phyloP scores from a whole-genome alignment of 2,888 invertebrate genomes.

The Hyppa rectilinea region DNA sequence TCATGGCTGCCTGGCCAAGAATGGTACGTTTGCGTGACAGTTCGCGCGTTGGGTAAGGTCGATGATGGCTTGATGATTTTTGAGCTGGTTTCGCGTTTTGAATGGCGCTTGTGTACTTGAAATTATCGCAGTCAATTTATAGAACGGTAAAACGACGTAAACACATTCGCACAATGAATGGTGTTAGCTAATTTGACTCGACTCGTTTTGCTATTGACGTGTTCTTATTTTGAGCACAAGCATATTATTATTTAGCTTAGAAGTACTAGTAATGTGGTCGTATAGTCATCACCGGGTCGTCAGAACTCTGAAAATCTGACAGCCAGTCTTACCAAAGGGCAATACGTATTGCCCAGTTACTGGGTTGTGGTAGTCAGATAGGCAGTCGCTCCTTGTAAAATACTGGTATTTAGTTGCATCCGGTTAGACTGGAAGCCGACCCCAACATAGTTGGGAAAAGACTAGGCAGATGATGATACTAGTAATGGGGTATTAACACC shows the following conservation, averaged over 20 bases:
- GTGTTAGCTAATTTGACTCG: too few relatives aligned
- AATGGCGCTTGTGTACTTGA: background rate
- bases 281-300: too few relatives aligned
- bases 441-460: too few relatives aligned
- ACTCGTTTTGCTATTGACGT: background rate
- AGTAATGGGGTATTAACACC: too few relatives aligned
- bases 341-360: too few relatives aligned
- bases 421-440: too few relatives aligned
- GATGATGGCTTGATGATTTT: constrained; percentile 63
- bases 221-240: background rate
- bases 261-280: background rate
- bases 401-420: too few relatives aligned
- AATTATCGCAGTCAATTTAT: background rate
- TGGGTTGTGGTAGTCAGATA: too few relatives aligned
- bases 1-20: constrained; percentile 73
- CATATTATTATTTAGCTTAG: background rate
- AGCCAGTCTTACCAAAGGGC: too few relatives aligned
- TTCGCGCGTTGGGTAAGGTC: constrained; percentile 73
- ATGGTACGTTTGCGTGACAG: constrained; percentile 83
- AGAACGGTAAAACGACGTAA: rapidly evolving
- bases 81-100: constrained; percentile 25
- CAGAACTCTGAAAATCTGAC: too few relatives aligned
- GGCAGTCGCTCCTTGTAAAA: too few relatives aligned
- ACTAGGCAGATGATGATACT: too few relatives aligned
- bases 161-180: background rate